Base-by-base conservation (phyloP, 2,888 invertebrate genomes). In the Oligia latruncula region DNA sequence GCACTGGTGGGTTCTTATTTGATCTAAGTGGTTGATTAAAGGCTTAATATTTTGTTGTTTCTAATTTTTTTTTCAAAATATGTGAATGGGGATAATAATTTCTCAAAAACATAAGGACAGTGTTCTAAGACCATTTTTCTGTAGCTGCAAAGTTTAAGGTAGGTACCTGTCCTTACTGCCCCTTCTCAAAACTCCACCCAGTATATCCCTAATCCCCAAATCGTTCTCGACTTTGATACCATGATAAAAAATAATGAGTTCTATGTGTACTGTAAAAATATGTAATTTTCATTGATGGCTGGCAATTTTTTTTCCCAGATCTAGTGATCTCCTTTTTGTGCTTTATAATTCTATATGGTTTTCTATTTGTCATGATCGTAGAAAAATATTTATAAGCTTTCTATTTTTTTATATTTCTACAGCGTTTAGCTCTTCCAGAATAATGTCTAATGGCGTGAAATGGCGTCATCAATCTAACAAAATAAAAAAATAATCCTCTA, bases 1-100 rank as follows among this genome's bases (percentile, higher is more conserved):
- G 83, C 72, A 58, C 73, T 75, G 90, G 85, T 90, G 35, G 80
- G 82, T 76, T 92, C 93, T 84, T 66, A 67, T 91, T 93, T 73
- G 90, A 49, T 62, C 91, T 80, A 8, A 55, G 58, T 58, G 46
- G 0, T 74, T 79, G 46, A 35, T 64, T 82, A 0, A 23, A 60
- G 0, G 62, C 79, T 52, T 4, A 62, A 35, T 64, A 17, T n/a
- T 64, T 64, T 4, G 9, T 58, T 23, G 20, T 17, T 40, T 40
- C 5, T 29, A 13, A 17, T 52, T 1, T 49, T 74, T 58, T 23
- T 55, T 55, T 20, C 23, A 23, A 58, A 23, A 23, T 58, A 9
- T 23, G 23, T 58, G 23, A 17, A 55, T 20, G 17, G 20, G 55
- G 55, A 55, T 55, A 55, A 20, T 23, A 23, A 23, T 6, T 23